Evolutionary conservation across 2,888 invertebrate species (phyloP), one percentile per base, ranked within the genome.

Genomic region (Adineta ricciae): DNA sequence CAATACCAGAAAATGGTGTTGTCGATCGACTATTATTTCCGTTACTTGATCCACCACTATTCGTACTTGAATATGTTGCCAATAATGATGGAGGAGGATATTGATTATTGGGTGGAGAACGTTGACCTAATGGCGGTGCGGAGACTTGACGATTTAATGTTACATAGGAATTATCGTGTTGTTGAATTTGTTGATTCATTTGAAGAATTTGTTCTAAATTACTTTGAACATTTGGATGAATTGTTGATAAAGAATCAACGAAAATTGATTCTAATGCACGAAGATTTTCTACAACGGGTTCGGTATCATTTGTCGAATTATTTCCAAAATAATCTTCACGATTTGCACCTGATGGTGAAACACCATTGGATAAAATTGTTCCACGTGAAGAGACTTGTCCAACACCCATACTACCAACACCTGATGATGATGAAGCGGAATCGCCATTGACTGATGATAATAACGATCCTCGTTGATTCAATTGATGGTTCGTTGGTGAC

Each of bases 21-120:
- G 78, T 78, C n/a, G 78, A 78, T 14, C 78, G 78, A 78, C 41
- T 38, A n/a, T 38, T 41, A n/a, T 78, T 78, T 9, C 78, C 78
- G 11, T 41, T 41, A 78, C 41, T 41, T 41, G 78, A 78, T 41
- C 78, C 78, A 41, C 41, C 41, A 41, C 64, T 64, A 64, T 64
- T 64, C 19, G 64, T 64, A 64, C 64, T 64, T 32, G 64, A 32
- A 64, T 64, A 64, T 32, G 64, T 64, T 64, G 32, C 64, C 2
- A 64, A 19, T 64, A 41, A 41, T 78, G 78, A 78, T 78, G 78
- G 41, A 21, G 78, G 41, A 38, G 78, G 41, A 78, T 38, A 78
- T 36, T 64, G 64, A 64, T 32, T 64, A 7, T 64, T 64, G 5
- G 64, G 27, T 64, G 64, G 64, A 7, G 64, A 64, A 19, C 64